phyloP scores from a whole-genome alignment of 30 jellyfish, hydroid and myxozoan species.

The Morbakka virulenta region DNA sequence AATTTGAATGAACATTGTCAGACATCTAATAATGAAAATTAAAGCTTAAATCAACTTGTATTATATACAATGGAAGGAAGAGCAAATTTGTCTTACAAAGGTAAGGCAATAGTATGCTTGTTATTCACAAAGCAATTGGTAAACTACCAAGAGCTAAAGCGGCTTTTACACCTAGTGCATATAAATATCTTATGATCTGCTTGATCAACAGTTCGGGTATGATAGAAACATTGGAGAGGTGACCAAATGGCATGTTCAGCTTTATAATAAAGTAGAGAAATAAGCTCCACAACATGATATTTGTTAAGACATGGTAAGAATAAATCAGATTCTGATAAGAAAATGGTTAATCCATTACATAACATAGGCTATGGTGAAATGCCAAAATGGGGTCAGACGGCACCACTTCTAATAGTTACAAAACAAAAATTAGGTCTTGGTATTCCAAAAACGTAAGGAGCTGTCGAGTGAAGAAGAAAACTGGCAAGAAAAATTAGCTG shows the following conservation, averaged over 20 bases:
- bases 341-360: not conserved
- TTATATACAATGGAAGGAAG: constrained; percentile 22
- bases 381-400: constrained; percentile 12
- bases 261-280: not conserved
- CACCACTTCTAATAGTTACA: not conserved
- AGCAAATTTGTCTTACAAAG: too few species aligned
- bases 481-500: too few species aligned
- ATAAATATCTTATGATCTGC: not conserved
- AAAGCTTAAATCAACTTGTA: constrained; percentile 24
- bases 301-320: too few species aligned
- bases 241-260: not conserved
- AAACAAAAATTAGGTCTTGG: too few species aligned
- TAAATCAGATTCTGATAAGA: not conserved
- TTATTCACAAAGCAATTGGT: constrained; percentile 6
- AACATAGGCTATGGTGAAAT: not conserved
- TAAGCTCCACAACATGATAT: not conserved
- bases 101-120: not conserved
- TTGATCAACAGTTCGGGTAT: not conserved
- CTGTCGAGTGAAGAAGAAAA: too few species aligned
- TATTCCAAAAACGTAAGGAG: too few species aligned
- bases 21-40: constrained; percentile 8
- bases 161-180: constrained; percentile 6
- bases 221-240: not conserved
- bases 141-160: constrained; percentile 4
- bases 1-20: not conserved